Evolutionary conservation across 2,113 vertebrate species (phyloP).

Genomic region (Paracanthobrama guichenoti): DNA sequence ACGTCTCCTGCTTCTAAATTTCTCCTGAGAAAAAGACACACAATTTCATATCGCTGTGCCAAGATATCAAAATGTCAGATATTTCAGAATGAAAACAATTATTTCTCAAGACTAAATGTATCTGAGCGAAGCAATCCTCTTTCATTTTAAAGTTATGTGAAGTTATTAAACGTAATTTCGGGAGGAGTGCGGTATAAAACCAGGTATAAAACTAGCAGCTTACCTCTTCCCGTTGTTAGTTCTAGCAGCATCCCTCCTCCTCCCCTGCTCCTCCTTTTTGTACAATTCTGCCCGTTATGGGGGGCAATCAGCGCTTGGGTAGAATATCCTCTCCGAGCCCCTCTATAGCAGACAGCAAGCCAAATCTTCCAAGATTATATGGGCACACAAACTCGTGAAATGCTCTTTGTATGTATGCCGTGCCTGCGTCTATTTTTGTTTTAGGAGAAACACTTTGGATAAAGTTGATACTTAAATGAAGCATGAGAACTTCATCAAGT

Average conservation of each 20-base stretch:
- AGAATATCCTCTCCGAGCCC: too few relatives aligned
- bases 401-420: background rate
- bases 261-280: too few relatives aligned
- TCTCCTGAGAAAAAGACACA: background rate
- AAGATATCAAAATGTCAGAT: background rate
- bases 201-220: too few relatives aligned
- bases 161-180: too few relatives aligned
- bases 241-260: too few relatives aligned
- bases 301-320: too few relatives aligned
- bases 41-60: background rate
- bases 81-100: background rate
- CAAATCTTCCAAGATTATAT: too few relatives aligned
- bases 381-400: too few relatives aligned
- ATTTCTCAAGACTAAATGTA: background rate
- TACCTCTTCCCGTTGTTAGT: too few relatives aligned
- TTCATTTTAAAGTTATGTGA: background rate
- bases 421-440: background rate
- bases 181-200: too few relatives aligned
- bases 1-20: background rate
- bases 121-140: background rate
- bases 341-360: too few relatives aligned
- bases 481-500: background rate
- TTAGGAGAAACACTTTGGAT: background rate
- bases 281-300: too few relatives aligned
- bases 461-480: constrained; percentile 16